A percentile compares a stretch with the other conserved stretches of the same genome.
phyloP scores from a whole-genome alignment of 2,888 invertebrate species.

The Athripsodes cinereus region DNA sequence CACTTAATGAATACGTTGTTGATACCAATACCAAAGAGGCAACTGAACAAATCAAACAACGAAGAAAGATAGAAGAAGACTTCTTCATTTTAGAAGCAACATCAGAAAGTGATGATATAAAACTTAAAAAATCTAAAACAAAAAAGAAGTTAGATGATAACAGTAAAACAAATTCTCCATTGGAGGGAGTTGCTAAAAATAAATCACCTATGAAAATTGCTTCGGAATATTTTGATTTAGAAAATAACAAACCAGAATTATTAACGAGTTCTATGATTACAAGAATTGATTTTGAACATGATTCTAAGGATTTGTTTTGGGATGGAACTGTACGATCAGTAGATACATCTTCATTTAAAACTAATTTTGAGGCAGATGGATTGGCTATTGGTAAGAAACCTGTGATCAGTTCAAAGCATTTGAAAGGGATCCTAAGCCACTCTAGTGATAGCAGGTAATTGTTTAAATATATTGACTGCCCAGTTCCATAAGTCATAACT shows the following conservation, averaged over 20 bases:
- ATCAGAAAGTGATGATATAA: not conserved
- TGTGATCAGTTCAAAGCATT: conserved; percentile 3
- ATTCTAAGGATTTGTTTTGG: conserved; percentile 20
- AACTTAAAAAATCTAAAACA: not conserved
- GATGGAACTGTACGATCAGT: conserved; percentile 13
- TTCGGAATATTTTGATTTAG: conserved; percentile 22
- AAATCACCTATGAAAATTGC: conserved; percentile 12
- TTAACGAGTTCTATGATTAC: conserved; percentile 9
- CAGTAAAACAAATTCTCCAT: not conserved
- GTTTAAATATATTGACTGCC: too few relatives aligned
- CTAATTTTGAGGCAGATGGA: conserved; percentile 12
- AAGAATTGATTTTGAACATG: conserved; percentile 6
- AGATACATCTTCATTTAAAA: not conserved
- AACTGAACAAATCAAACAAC: conserved; percentile 10
- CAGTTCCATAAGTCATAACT: too few relatives aligned
- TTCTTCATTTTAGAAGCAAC: conserved; percentile 14
- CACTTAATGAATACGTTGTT: conserved; percentile 6
- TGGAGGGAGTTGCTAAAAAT: not conserved
- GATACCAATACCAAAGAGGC: conserved; percentile 11
- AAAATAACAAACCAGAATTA: conserved; percentile 11
- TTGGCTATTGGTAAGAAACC: conserved; percentile 15
- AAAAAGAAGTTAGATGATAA: not conserved
- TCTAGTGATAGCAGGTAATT: conserved; percentile 17
- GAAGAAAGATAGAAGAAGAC: conserved; percentile 14
- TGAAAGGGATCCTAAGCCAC: conserved; percentile 17